phyloP scores from a whole-genome alignment of 1,140 invertebrate genomes.

The Achatina immaculata region DNA sequence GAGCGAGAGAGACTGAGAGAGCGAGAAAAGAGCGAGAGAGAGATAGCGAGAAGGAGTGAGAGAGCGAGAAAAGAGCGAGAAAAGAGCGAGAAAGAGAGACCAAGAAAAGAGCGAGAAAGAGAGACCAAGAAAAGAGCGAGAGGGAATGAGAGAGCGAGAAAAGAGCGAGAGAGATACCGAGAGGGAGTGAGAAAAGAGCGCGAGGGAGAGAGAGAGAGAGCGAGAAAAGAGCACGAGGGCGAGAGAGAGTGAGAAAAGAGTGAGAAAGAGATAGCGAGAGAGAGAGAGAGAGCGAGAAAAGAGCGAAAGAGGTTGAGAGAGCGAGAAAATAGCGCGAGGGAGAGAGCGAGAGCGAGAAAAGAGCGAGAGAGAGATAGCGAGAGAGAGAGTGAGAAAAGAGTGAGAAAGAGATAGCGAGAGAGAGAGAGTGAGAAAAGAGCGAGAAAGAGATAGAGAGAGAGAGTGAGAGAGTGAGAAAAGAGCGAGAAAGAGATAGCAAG shows the following conservation, averaged over 20 bases:
- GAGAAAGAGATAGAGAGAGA: no score
- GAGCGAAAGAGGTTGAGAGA: conserved; percentile 1
- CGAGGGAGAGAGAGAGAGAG: neutral
- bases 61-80: neutral
- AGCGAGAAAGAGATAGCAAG: neutral
- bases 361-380: neutral
- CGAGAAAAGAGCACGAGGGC: neutral
- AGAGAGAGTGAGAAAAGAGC: no score
- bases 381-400: neutral
- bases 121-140: neutral
- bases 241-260: neutral
- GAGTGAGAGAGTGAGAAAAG: no score
- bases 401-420: no score
- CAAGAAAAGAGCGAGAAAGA: neutral
- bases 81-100: neutral
- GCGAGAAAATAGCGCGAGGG: neutral
- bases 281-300: conserved; percentile 4
- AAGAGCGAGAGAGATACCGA: neutral
- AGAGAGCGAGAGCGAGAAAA: neutral
- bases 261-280: neutral
- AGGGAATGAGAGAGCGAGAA: neutral
- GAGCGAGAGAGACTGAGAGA: conserved; percentile 8
- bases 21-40: neutral
- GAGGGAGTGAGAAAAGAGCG: neutral
- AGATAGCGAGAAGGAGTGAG: neutral